phyloP scores from a whole-genome alignment of 1,140 invertebrate species.

The Tetramorium alpestre region DNA sequence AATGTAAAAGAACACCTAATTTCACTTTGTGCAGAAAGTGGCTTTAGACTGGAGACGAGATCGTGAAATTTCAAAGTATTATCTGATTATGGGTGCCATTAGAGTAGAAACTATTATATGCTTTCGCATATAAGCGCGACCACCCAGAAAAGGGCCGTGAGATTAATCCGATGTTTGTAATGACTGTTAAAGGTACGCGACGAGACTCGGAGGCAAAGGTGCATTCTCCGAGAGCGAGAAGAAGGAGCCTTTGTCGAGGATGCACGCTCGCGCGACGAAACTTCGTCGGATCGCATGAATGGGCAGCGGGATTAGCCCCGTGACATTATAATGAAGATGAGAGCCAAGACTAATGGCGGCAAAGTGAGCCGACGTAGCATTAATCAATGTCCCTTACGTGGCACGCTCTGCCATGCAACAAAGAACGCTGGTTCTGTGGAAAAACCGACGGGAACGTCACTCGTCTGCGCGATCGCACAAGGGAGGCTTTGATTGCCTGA shows the following conservation, averaged over 20 bases:
- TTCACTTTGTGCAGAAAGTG: neutral
- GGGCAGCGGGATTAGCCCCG: slow-evolving; percentile 67
- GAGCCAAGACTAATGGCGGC: slow-evolving; percentile 75
- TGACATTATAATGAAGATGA: slow-evolving; percentile 76
- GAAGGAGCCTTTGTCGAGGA: slow-evolving; percentile 42
- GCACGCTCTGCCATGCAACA: slow-evolving; percentile 53
- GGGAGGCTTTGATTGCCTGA: slow-evolving; percentile 49
- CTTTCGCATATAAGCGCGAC: slow-evolving; percentile 22
- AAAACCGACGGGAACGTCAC: slow-evolving; percentile 57
- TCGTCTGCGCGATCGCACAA: slow-evolving; percentile 59
- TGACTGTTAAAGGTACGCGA: slow-evolving; percentile 48
- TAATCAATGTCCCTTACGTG: slow-evolving; percentile 73
- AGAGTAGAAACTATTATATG: slow-evolving; percentile 8
- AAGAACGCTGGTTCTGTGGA: slow-evolving; percentile 61
- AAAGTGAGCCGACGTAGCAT: slow-evolving; percentile 71
- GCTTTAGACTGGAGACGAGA: neutral
- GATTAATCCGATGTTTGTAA: slow-evolving; percentile 60
- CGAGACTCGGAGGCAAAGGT: slow-evolving; percentile 34
- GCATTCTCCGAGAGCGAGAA: slow-evolving; percentile 21
- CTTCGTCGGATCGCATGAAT: slow-evolving; percentile 63
- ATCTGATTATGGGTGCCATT: neutral
- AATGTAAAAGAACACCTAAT: neutral
- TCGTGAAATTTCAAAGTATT: neutral
- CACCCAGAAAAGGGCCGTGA: slow-evolving; percentile 28
- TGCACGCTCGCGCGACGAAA: slow-evolving; percentile 52